These are phyloP conservation scores for Corythornis leucogaster DNA, from an alignment of 2,797 vertebrate genomes.

Conservation along the genomic window DNA sequence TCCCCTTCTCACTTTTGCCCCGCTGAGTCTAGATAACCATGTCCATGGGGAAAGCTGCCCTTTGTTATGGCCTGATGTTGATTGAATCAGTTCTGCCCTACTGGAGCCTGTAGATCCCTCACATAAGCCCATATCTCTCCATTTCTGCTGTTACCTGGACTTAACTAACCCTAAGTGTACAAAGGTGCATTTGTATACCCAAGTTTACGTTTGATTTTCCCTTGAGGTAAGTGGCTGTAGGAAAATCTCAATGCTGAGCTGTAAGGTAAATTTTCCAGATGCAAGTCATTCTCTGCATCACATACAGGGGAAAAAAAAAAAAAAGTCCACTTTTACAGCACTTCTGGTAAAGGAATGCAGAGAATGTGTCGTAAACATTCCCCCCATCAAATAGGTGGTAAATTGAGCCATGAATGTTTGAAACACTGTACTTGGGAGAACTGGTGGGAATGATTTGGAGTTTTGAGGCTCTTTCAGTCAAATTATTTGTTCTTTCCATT, in stretches of 20 bases:
- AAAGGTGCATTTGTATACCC: background rate
- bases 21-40: accelerated
- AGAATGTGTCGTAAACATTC: background rate
- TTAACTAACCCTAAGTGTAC: background rate
- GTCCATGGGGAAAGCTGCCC: background rate
- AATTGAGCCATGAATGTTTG: background rate
- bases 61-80: background rate
- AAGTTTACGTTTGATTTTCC: accelerated
- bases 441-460: background rate
- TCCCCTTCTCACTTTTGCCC: background rate
- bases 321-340: background rate
- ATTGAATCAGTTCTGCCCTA: background rate
- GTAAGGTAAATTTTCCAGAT: constrained; percentile 31
- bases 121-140: background rate
- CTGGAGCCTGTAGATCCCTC: background rate
- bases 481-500: background rate
- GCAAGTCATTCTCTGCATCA: background rate
- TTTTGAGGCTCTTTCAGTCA: background rate
- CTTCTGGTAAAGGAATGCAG: constrained; percentile 45
- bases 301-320: too few species aligned
- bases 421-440: background rate
- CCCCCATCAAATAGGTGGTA: background rate
- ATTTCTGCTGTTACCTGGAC: background rate
- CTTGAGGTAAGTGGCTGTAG: background rate
- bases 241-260: background rate